Evolutionary conservation across 2,888 invertebrate genomes (phyloP).

Genomic region (Antheraea assamensis): DNA sequence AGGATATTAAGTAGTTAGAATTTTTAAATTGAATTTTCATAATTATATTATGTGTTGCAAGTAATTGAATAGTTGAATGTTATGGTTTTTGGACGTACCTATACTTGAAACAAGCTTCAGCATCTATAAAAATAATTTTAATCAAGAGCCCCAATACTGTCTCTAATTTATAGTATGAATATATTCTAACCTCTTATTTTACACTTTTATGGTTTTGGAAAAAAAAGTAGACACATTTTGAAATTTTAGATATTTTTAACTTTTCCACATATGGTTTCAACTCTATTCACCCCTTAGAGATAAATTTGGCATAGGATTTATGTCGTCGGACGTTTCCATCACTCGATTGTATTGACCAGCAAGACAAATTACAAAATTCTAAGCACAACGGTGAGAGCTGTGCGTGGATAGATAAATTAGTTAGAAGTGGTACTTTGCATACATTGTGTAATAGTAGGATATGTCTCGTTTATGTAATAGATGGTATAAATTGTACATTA

Average conservation of each 20-base stretch:
- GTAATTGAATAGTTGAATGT: background rate
- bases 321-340: background rate
- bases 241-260: background rate
- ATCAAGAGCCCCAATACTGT: background rate
- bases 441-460: background rate
- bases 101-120: background rate
- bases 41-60: background rate
- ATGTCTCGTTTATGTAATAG: background rate
- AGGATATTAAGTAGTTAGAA: background rate
- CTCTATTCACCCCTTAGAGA: background rate
- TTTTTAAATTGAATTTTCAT: background rate
- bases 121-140: background rate
- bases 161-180: background rate
- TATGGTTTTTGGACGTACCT: background rate
- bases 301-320: background rate
- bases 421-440: background rate
- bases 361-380: background rate
- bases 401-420: background rate
- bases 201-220: background rate
- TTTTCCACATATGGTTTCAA: background rate
- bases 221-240: background rate
- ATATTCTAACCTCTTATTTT: background rate
- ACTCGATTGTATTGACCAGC: background rate
- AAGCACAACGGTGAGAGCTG: background rate
- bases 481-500: background rate